Conservation (phyloP, 1,140 invertebrate genomes). For the Callitettix versicolor region DNA sequence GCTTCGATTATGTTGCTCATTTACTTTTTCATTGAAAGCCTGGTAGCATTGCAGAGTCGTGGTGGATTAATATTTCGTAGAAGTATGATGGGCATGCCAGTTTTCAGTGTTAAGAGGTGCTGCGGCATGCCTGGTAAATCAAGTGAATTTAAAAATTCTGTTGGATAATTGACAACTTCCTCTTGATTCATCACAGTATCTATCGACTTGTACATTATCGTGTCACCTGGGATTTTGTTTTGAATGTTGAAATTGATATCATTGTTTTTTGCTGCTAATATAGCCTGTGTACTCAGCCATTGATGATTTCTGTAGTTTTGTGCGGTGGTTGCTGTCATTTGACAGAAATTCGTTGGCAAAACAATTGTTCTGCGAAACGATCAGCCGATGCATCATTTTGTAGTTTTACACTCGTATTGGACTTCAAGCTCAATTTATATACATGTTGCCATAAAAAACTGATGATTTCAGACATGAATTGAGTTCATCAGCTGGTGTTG, state of each 20-base stretch:
- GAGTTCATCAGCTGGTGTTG: too few species aligned
- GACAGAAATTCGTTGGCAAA: too few species aligned
- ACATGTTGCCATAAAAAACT: too few species aligned
- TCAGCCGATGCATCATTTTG: too few species aligned
- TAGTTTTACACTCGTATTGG: too few species aligned
- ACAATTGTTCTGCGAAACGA: too few species aligned
- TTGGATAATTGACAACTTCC: slow-evolving; percentile 30
- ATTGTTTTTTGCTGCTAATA: slow-evolving; percentile 29
- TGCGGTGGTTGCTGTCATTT: too few species aligned
- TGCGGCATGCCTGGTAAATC: slow-evolving; percentile 31
- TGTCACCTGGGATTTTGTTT: slow-evolving; percentile 19
- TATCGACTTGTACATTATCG: slow-evolving; percentile 26
- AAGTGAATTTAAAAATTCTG: slow-evolving; percentile 30
- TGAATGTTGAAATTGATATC: slow-evolving; percentile 28
- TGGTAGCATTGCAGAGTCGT: slow-evolving; percentile 35
- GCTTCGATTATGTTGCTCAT: slow-evolving; percentile 28
- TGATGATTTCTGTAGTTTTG: too few species aligned
- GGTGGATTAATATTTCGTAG: slow-evolving; percentile 32
- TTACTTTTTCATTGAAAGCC: slow-evolving; percentile 32
- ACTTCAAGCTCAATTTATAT: too few species aligned
- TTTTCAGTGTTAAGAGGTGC: slow-evolving; percentile 31
- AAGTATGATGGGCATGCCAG: slow-evolving; percentile 33
- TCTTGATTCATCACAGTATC: slow-evolving; percentile 28
- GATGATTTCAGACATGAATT: too few species aligned
- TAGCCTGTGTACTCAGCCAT: slow-evolving; percentile 26